Evolutionary conservation across 2,797 vertebrate genomes (phyloP), one percentile per base, ranked within the genome.

Genomic region (Rhinella marina): DNA sequence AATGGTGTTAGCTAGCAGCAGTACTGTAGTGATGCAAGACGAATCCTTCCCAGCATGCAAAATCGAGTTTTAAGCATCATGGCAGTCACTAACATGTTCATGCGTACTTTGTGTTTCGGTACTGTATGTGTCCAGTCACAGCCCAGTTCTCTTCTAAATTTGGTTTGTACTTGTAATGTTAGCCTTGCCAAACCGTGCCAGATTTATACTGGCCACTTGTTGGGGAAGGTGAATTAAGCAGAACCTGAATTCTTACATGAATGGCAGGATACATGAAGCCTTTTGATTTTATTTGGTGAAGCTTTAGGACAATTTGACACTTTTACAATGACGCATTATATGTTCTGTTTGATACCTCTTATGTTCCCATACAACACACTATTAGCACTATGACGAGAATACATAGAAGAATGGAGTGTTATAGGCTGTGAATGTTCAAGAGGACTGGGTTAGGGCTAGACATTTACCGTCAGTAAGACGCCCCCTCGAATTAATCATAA

Each of bases 11-110:
- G 98, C 98, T 66, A 99, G 98, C 95, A 99, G 98, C 96, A 99
- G 98, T 95, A 99, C 98, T 0, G 98, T 99, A 16, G 98, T 99
- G 91, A 99, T 99, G 98, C 98, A 99, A 94, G 98, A 99, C 0
- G 98, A 99, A 92, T 99, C 98, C 82, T 99, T 99, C 92, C 97
- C 98, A 25, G 98, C 98, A 92, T 99, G 98, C 97, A 99, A 99
- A 96, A 99, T 99, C 1, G 98, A 99, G 93, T 99, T 99, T 94
- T 99, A 96, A 96, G 89, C 86, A 90, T 91, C 91, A 90, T 86
- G 78, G 76, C 85, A 83, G 88, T 87, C 70, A 86, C 90, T 91
- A 90, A 73, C 81, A 79, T 77, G 41, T 90, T 90, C 90, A 90
- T 88, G 8, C 90, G 59, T 77, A 77, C 72, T 66, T 75, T 82